Base-by-base conservation (phyloP, 1,140 invertebrate genomes). In the Drosophila guanche region DNA sequence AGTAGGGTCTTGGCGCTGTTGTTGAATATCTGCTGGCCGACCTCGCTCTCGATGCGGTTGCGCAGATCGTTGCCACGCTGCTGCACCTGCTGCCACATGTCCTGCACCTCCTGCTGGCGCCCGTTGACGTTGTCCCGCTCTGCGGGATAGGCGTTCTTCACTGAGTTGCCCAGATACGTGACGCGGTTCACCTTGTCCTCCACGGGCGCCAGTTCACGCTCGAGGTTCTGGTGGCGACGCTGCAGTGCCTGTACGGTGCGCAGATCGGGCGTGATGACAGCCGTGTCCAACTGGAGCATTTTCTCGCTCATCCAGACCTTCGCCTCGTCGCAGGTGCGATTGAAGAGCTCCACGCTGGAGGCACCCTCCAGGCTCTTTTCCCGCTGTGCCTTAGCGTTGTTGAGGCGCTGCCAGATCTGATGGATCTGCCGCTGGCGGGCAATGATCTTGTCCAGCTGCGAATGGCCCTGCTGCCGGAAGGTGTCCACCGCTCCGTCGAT, bases 281-380 rank as follows among this genome's bases (percentile, higher is more conserved):
- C 95, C 0, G 94, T 95, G 61, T 98, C 97, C 72, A 97, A 81
- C 79, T 97, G 96, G 14, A 94, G 95, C 92, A 97, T 96, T 92
- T 99, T 98, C 91, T 98, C 97, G 16, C 94, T 92, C 96, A 99
- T 98, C 97, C 98, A 98, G 84, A 98, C 97, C 72, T 95, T 94
- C 0, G 97, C 97, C 90, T 98, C 97, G 79, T 97, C 97, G 91
- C 97, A 99, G 0, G 97, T 97, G 60, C 97, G 95, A 80, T 97
- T 95, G 92, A 99, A 99, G 5, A 99, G 92, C 91, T 99, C 98
- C 69, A 99, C 97, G 90, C 97, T 97, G 2, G 96, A 97, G 0
- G 97, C 97, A 5, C 97, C 98, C 91, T 99, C 96, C 2, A 99
- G 89, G 72, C 95, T 97, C 90, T 96, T 97, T 86, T 98, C 98